phyloP scores from a whole-genome alignment of 2,888 invertebrate species.

The Harpalus rufipes region DNA sequence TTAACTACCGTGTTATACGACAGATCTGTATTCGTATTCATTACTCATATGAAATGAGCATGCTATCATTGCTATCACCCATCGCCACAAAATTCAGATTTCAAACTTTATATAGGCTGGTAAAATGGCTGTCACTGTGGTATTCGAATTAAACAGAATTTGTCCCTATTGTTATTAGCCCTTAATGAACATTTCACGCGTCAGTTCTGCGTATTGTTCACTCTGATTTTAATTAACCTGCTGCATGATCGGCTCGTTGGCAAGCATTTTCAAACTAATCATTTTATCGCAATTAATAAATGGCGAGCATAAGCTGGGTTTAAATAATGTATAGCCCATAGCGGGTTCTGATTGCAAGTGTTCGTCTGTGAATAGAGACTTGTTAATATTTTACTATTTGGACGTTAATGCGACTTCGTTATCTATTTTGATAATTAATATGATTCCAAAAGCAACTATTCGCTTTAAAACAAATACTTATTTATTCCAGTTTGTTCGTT shows the following conservation, averaged over 20 bases:
- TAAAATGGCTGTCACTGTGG: background rate
- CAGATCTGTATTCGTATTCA: too few relatives aligned
- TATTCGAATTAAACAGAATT: background rate
- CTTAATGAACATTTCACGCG: background rate
- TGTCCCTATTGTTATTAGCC: background rate
- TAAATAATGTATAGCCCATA: constrained; percentile 14
- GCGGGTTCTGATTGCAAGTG: constrained; percentile 41
- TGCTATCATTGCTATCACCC: background rate
- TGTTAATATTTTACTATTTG: constrained; percentile 22
- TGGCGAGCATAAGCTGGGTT: background rate
- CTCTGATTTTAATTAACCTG: background rate
- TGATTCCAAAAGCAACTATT: background rate
- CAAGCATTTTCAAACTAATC: background rate
- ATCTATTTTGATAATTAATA: constrained; percentile 52
- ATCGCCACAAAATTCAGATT: background rate
- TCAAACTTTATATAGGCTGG: background rate
- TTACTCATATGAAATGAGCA: background rate
- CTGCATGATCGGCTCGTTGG: background rate
- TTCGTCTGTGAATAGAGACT: constrained; percentile 8
- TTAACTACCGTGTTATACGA: too few relatives aligned
- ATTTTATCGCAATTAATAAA: background rate
- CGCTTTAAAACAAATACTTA: background rate
- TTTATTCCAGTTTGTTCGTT: background rate
- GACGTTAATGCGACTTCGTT: constrained; percentile 25
- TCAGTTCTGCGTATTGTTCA: background rate